Evolutionary conservation across 2,113 vertebrate genomes (phyloP).

Genomic region (Cryptotis parvus): DNA sequence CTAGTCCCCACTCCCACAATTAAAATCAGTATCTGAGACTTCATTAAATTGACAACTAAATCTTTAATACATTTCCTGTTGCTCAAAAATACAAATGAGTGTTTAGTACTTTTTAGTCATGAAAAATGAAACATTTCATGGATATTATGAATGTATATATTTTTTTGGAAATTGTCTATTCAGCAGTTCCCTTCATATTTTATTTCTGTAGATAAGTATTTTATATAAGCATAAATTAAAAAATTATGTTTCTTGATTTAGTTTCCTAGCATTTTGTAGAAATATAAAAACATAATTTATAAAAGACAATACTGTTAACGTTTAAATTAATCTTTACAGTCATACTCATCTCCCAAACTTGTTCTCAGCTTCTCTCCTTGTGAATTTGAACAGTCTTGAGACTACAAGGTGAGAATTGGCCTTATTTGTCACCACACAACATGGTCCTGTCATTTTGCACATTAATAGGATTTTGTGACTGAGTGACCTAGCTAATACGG

Average conservation of each 20-base stretch:
- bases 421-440: conserved; percentile 80
- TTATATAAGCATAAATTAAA: conserved; percentile 43
- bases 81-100: conserved; percentile 71
- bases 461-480: conserved; percentile 86
- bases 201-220: conserved; percentile 58
- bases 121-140: not conserved
- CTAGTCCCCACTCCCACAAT: conserved; percentile 63
- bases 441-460: conserved; percentile 82
- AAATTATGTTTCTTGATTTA: conserved; percentile 19
- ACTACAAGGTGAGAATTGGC: conserved; percentile 70
- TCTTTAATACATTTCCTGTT: conserved; percentile 63
- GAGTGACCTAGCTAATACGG: conserved; percentile 85
- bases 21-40: conserved; percentile 75
- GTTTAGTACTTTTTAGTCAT: conserved; percentile 44
- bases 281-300: conserved; percentile 28
- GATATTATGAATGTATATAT: not conserved
- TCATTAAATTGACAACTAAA: conserved; percentile 76
- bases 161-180: conserved; percentile 67
- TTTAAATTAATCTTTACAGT: conserved; percentile 38
- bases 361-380: conserved; percentile 47
- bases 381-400: conserved; percentile 75
- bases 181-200: conserved; percentile 47
- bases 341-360: not conserved
- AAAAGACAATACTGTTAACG: conserved; percentile 28
- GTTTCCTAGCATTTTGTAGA: conserved; percentile 50